A percentile compares a stretch with the other conserved stretches of the same genome.
These are phyloP conservation scores for Cryptus viduatorius DNA, from an alignment of 2,888 invertebrate genomes.

Conservation along the genomic window DNA sequence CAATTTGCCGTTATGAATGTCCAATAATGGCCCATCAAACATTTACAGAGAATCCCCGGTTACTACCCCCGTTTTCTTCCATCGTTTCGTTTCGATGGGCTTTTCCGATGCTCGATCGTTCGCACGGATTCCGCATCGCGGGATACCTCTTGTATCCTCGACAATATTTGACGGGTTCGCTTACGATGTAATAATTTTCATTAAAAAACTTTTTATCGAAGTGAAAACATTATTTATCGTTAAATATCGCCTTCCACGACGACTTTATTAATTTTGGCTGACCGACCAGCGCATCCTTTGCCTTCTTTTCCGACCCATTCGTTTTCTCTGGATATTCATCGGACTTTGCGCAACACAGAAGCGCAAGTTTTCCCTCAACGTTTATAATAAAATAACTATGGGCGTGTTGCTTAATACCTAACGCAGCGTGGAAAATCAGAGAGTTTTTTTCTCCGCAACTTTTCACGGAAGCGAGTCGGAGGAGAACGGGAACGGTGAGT, in stretches of 20 bases:
- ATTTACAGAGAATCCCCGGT: constrained; percentile 20
- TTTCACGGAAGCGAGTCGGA: constrained; percentile 37
- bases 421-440: constrained; percentile 11
- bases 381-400: constrained; percentile 39
- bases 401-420: constrained; percentile 30
- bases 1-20: constrained; percentile 60
- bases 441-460: background rate
- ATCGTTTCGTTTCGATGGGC: background rate
- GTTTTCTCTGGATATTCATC: background rate
- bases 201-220: constrained; percentile 67
- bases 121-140: background rate
- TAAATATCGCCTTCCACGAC: constrained; percentile 39
- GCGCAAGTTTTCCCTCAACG: constrained; percentile 35
- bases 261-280: constrained; percentile 64
- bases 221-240: constrained; percentile 68
- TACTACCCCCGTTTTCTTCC: background rate
- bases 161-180: background rate
- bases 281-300: constrained; percentile 34
- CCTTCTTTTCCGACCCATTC: background rate
- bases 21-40: constrained; percentile 44
- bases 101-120: constrained; percentile 12
- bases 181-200: constrained; percentile 68
- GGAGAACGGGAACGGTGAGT: constrained; percentile 14
- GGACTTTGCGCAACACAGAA: constrained; percentile 7
- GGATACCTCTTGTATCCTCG: constrained; percentile 19